A percentile compares a stretch with the other conserved stretches of the same genome.
These are phyloP conservation scores for Leptogaster cylindrica DNA, from an alignment of 2,888 invertebrate genomes.

Conservation along the genomic window DNA sequence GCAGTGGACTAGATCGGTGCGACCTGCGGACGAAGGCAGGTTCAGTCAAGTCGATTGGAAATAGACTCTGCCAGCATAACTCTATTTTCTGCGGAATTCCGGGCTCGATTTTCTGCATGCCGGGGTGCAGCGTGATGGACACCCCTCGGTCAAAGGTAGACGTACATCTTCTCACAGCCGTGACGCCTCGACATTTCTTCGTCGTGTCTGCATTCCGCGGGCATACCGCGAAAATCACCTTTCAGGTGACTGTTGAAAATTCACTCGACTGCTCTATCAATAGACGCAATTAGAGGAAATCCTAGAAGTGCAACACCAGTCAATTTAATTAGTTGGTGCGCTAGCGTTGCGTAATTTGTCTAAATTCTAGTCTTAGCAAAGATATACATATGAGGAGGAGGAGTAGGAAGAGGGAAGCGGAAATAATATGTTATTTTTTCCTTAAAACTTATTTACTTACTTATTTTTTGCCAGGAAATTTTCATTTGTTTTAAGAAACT, in stretches of 20 bases:
- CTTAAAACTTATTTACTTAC: too few species aligned
- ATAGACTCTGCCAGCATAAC: conserved; percentile 5
- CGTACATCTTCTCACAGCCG: conserved; percentile 15
- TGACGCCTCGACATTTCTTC: conserved; percentile 19
- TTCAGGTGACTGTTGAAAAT: conserved; percentile 35
- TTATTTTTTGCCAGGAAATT: too few species aligned
- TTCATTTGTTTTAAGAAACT: too few species aligned
- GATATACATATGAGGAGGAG: too few species aligned
- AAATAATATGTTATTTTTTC: too few species aligned
- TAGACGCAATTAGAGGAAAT: conserved; percentile 1
- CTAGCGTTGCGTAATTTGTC: too few species aligned
- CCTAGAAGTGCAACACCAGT: too few species aligned
- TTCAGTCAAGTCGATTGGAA: neutral
- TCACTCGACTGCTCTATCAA: neutral
- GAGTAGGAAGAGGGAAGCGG: too few species aligned
- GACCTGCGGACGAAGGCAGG: neutral
- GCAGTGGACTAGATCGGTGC: neutral
- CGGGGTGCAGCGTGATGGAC: conserved; percentile 16
- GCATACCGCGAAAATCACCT: conserved; percentile 37
- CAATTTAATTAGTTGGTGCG: too few species aligned
- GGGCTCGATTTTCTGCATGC: conserved; percentile 19
- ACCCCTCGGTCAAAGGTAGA: conserved; percentile 36
- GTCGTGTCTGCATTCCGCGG: conserved; percentile 16
- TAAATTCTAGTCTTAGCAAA: too few species aligned
- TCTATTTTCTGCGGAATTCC: conserved; percentile 15